Evolutionary conservation across 1,140 invertebrate species (phyloP).

Genomic region (Pristionchus pacificus): DNA sequence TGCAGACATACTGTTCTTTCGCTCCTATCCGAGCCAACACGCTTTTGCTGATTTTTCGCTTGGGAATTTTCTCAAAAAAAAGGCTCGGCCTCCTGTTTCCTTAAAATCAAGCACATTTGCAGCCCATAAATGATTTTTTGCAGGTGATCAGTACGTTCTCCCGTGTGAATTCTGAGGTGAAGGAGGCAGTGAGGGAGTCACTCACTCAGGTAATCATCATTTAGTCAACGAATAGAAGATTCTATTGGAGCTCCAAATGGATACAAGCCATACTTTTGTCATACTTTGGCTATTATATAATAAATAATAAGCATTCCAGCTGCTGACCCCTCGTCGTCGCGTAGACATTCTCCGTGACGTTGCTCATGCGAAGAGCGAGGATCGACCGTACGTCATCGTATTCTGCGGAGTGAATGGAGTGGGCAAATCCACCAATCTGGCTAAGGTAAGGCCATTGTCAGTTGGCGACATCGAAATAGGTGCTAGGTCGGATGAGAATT

Average conservation of each 20-base stretch:
- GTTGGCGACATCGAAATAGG: constrained; percentile 1
- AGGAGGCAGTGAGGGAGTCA: constrained; percentile 68
- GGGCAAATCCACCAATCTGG: constrained; percentile 97
- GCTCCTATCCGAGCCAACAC: too few species aligned
- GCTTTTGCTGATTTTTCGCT: too few species aligned
- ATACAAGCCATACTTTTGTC: too few species aligned
- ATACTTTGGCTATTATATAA: too few species aligned
- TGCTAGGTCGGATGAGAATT: not conserved
- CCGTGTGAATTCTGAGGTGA: constrained; percentile 79
- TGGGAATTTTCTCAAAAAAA: too few species aligned
- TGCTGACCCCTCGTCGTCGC: constrained; percentile 85
- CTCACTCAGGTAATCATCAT: constrained; percentile 44
- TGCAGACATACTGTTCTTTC: too few species aligned
- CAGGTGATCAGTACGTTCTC: constrained; percentile 58
- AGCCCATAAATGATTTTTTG: not conserved
- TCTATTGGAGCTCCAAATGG: too few species aligned
- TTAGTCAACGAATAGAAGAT: constrained; percentile 41
- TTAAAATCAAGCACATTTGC: too few species aligned
- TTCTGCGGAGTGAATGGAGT: constrained; percentile 99
- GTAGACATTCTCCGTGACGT: constrained; percentile 96
- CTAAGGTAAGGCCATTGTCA: constrained; percentile 69
- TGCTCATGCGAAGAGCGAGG: constrained; percentile 74
- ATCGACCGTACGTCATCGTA: constrained; percentile 86
- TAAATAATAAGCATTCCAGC: too few species aligned
- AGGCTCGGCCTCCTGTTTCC: too few species aligned